Evolutionary conservation across 2,797 vertebrate genomes (phyloP).

Genomic region (Pangasius sanitwongsei): DNA sequence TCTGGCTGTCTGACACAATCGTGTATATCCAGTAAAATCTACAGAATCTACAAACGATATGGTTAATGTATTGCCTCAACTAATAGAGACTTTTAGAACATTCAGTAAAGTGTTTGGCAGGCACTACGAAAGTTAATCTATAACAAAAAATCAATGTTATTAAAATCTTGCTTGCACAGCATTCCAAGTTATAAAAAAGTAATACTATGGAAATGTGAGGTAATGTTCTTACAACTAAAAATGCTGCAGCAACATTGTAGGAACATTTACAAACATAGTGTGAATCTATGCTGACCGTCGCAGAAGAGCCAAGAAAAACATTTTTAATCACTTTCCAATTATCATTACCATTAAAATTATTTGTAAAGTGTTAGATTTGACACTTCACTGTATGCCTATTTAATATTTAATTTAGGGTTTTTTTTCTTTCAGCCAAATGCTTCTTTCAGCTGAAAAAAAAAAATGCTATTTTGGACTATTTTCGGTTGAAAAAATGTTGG

Average conservation of each 20-base stretch:
- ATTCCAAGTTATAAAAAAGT: not conserved
- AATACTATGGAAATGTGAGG: not conserved
- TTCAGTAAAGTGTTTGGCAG: not conserved
- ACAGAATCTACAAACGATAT: not conserved
- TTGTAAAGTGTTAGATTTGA: not conserved
- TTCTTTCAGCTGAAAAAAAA: not conserved
- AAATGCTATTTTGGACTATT: not conserved
- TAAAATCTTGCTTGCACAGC: not conserved
- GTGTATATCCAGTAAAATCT: not conserved
- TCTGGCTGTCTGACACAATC: slow-evolving; percentile 1
- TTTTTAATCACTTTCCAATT: not conserved
- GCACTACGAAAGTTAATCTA: not conserved
- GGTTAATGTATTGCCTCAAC: not conserved
- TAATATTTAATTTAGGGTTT: not conserved
- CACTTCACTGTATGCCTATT: not conserved
- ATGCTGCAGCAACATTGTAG: not conserved
- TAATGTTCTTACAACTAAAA: not conserved
- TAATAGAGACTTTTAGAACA: not conserved
- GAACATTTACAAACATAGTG: not conserved
- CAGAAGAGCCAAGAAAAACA: not conserved
- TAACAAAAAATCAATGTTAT: not conserved
- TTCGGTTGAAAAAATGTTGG: not conserved
- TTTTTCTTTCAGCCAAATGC: not conserved
- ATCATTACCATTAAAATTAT: not conserved
- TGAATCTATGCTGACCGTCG: not conserved